Percentiles rank a stretch among this genome's conserved stretches.
These are phyloP conservation scores for Phrynocephalus guinanensis DNA, from an alignment of 2,797 vertebrate genomes.

Conservation along the genomic window DNA sequence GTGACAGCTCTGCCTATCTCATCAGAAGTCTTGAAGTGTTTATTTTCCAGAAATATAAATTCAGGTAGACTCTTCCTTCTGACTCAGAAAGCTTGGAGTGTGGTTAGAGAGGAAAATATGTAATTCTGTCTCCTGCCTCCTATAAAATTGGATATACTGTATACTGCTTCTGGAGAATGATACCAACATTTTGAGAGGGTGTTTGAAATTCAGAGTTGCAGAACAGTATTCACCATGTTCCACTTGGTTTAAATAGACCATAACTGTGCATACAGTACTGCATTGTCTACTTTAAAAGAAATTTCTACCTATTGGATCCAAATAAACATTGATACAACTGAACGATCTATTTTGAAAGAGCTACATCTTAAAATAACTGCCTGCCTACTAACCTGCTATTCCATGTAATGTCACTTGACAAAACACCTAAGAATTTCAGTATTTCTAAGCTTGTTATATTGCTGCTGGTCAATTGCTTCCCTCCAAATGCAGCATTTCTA, in stretches of 20 bases:
- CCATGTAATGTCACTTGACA: too few relatives aligned
- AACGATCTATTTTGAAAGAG: slow-evolving; percentile 19
- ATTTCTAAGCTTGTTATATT: neutral
- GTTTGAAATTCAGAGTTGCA: slow-evolving; percentile 39
- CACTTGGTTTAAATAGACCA: slow-evolving; percentile 33
- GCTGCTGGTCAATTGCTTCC: neutral
- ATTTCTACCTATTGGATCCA: slow-evolving; percentile 23
- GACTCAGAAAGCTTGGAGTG: neutral
- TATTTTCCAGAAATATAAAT: neutral
- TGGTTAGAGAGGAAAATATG: neutral
- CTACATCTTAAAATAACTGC: slow-evolving; percentile 33
- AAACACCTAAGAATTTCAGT: neutral
- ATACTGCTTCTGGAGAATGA: neutral
- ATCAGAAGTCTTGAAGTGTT: neutral
- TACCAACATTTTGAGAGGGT: neutral
- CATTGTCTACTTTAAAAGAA: slow-evolving; percentile 16
- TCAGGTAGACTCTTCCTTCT: neutral
- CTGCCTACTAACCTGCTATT: slow-evolving; percentile 23
- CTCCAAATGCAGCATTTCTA: neutral
- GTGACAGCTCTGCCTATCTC: neutral
- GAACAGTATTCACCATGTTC: neutral
- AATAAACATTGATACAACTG: neutral
- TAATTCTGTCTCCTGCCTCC: neutral
- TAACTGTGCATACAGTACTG: neutral
- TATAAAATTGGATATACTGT: neutral